Percentiles rank a stretch among this genome's conserved stretches.
Conservation (phyloP, 2,113 vertebrate species). For the Arvicanthis niloticus region DNA sequence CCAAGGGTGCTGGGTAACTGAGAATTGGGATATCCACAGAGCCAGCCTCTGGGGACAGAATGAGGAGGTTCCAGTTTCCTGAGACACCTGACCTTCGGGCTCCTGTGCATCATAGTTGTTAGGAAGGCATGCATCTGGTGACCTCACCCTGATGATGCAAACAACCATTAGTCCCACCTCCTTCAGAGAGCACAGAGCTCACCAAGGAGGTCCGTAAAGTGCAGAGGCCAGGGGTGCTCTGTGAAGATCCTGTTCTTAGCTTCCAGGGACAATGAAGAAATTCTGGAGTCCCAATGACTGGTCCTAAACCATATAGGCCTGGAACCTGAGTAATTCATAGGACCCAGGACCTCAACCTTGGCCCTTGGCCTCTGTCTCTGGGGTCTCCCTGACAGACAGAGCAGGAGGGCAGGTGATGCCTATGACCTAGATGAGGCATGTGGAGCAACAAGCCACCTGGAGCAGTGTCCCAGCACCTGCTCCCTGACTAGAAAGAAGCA, state of each 20-base stretch:
- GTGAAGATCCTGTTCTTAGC: neutral
- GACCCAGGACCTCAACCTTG: neutral
- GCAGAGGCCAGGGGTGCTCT: neutral
- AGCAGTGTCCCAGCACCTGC: neutral
- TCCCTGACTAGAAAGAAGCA: neutral
- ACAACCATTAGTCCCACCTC: neutral
- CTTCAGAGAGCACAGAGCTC: neutral
- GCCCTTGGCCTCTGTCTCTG: neutral
- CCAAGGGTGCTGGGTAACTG: rapidly evolving
- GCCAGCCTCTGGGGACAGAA: neutral
- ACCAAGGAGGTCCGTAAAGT: neutral
- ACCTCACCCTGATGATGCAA: slow-evolving; percentile 42
- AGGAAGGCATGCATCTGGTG: neutral
- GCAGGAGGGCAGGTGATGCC: neutral
- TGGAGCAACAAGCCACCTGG: neutral
- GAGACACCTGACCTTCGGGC: neutral
- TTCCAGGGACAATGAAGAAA: neutral
- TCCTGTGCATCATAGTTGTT: neutral
- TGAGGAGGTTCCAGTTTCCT: neutral
- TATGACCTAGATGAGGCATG: neutral
- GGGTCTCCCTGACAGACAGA: neutral
- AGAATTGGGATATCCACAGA: neutral
- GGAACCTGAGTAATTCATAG: neutral
- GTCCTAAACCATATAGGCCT: neutral
- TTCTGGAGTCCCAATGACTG: neutral